phyloP scores from a whole-genome alignment of 2,797 vertebrate genomes.

The Botia kubotai region DNA sequence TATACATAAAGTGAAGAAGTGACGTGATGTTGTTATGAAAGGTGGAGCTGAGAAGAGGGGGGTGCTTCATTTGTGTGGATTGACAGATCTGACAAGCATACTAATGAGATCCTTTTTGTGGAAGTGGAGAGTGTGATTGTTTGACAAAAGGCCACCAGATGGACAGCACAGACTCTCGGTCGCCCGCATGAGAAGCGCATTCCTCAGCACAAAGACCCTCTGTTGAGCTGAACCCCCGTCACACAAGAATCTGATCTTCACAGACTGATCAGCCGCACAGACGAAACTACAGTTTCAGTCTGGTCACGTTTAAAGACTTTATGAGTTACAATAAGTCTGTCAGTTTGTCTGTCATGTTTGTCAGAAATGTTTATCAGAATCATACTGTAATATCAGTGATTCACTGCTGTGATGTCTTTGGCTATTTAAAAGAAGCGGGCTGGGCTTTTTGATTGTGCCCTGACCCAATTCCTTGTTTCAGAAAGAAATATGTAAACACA shows the following conservation, averaged over 20 bases:
- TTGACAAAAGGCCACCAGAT: conserved; percentile 80
- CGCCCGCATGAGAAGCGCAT: conserved; percentile 76
- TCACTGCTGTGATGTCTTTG: no score
- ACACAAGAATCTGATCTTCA: conserved; percentile 64
- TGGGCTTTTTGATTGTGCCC: no score
- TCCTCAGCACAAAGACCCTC: conserved; percentile 81
- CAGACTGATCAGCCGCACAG: conserved; percentile 49
- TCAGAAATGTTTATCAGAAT: no score
- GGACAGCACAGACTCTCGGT: conserved; percentile 69
- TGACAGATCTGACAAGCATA: conserved; percentile 77
- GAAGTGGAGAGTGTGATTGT: conserved; percentile 66
- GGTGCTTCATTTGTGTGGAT: conserved; percentile 61
- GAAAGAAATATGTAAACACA: no score
- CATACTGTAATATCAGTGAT: no score
- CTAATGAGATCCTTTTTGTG: conserved; percentile 72
- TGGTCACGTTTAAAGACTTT: no score
- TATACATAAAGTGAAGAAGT: conserved; percentile 57
- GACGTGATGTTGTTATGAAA: conserved; percentile 66
- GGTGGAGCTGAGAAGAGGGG: conserved; percentile 58
- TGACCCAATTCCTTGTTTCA: no score
- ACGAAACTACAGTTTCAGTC: no score
- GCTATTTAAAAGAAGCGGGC: no score
- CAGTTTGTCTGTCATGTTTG: no score
- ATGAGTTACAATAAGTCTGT: no score
- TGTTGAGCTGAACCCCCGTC: conserved; percentile 63